phyloP scores from a whole-genome alignment of 2,888 invertebrate genomes.

The Oxytorus armatus region DNA sequence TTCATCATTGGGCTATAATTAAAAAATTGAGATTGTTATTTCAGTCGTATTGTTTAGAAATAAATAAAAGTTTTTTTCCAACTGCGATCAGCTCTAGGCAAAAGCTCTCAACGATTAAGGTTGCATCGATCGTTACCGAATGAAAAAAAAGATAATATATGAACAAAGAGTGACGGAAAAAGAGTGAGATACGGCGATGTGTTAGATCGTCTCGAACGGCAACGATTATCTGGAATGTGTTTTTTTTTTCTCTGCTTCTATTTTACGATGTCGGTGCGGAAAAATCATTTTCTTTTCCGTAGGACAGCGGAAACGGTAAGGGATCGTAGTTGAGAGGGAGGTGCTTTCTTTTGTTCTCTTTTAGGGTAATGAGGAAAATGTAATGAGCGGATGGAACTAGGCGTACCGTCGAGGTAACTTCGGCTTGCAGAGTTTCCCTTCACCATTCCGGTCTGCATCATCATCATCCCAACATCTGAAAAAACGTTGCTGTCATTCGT shows the following conservation, averaged over 20 bases:
- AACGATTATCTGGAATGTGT: slow-evolving; percentile 37
- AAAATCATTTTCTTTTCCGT: slow-evolving; percentile 34
- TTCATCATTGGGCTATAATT: not conserved
- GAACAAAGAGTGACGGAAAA: no score
- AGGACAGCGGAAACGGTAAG: slow-evolving; percentile 16
- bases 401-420: slow-evolving; percentile 93
- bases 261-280: slow-evolving; percentile 1
- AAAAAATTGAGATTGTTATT: not conserved
- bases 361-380: slow-evolving; percentile 68
- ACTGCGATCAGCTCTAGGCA: slow-evolving; percentile 66
- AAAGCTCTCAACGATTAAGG: slow-evolving; percentile 72
- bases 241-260: slow-evolving; percentile 18
- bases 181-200: slow-evolving; percentile 28
- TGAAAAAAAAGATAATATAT: slow-evolving; percentile 45
- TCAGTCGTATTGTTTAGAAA: slow-evolving; percentile 3
- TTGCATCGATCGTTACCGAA: slow-evolving; percentile 52
- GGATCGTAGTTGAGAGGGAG: slow-evolving; percentile 1
- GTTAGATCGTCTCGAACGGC: slow-evolving; percentile 35
- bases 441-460: slow-evolving; percentile 98
- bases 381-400: slow-evolving; percentile 80
- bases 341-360: slow-evolving; percentile 13
- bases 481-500: slow-evolving; percentile 85
- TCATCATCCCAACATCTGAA: slow-evolving; percentile 98
- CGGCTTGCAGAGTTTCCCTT: slow-evolving; percentile 93
- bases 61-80: slow-evolving; percentile 11